Evolutionary conservation across 2,888 invertebrate genomes (phyloP).

Genomic region (Rhingia rostrata): DNA sequence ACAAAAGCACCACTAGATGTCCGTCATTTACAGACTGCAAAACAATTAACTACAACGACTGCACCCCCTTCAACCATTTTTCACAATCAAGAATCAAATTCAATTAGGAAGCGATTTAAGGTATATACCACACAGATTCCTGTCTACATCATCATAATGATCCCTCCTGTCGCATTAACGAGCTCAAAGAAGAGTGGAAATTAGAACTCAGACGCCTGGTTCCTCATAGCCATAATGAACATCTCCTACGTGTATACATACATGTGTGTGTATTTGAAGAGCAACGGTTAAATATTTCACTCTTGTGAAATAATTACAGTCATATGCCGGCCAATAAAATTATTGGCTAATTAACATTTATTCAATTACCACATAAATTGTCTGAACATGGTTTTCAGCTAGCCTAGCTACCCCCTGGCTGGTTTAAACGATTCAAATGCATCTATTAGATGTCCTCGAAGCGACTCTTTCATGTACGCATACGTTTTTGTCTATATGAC

Average conservation of each 20-base stretch:
- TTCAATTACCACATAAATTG: slow-evolving; percentile 57
- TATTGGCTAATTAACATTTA: slow-evolving; percentile 65
- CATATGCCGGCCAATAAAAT: slow-evolving; percentile 56
- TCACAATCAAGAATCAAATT: slow-evolving; percentile 30
- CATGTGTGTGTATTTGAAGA: background rate
- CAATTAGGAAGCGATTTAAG: slow-evolving; percentile 47
- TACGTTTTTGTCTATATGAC: slow-evolving; percentile 16
- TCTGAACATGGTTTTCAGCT: slow-evolving; percentile 21
- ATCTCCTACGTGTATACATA: background rate
- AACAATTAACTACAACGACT: slow-evolving; percentile 33
- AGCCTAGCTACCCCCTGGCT: background rate
- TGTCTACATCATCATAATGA: background rate
- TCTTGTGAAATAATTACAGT: slow-evolving; percentile 31
- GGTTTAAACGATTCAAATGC: slow-evolving; percentile 9
- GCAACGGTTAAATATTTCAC: slow-evolving; percentile 16
- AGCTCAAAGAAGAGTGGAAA: slow-evolving; percentile 26
- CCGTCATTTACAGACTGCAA: slow-evolving; percentile 35
- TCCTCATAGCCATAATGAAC: background rate
- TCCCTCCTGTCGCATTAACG: slow-evolving; percentile 11
- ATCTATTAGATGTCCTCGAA: slow-evolving; percentile 25
- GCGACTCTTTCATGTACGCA: slow-evolving; percentile 3
- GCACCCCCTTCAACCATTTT: slow-evolving; percentile 1
- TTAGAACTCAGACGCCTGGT: background rate
- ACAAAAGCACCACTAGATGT: slow-evolving; percentile 37
- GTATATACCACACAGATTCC: background rate